phyloP scores from a whole-genome alignment of 2,888 invertebrate species.

The Megastigmus dorsalis region DNA sequence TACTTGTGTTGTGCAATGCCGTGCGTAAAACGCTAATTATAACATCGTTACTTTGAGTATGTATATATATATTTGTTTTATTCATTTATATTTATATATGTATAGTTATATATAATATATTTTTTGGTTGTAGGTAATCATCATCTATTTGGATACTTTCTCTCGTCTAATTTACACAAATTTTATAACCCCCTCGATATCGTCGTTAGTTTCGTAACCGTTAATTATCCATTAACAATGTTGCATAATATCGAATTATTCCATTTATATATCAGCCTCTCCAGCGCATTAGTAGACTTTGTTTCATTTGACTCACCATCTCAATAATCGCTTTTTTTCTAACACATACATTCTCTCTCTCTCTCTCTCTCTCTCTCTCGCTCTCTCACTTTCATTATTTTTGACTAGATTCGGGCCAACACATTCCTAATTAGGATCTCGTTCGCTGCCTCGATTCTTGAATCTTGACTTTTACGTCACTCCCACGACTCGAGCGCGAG shows the following conservation, averaged over 20 bases:
- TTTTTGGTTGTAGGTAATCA: conserved; percentile 65
- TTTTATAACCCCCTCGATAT: conserved; percentile 62
- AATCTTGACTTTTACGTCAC: background rate
- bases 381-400: conserved; percentile 42
- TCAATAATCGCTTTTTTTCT: conserved; percentile 30
- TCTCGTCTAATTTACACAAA: conserved; percentile 72
- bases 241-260: conserved; percentile 63
- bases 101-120: conserved; percentile 61
- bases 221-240: conserved; percentile 64
- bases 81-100: conserved; percentile 58
- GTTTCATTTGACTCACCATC: conserved; percentile 22
- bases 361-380: conserved; percentile 16
- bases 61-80: conserved; percentile 57
- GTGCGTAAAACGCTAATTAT: conserved; percentile 56
- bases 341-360: conserved; percentile 13
- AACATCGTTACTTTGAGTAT: conserved; percentile 58
- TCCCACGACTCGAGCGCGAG: conserved; percentile 16
- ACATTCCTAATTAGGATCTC: background rate
- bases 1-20: conserved; percentile 45
- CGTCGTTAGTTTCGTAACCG: conserved; percentile 59
- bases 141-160: conserved; percentile 71
- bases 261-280: conserved; percentile 54
- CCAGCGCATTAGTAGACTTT: conserved; percentile 49
- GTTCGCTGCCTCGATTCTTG: background rate
- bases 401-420: conserved; percentile 42